A percentile compares a stretch with the other conserved stretches of the same genome.
These are phyloP conservation scores for Orussus abietinus DNA, from an alignment of 1,140 invertebrate species.

Conservation along the genomic window DNA sequence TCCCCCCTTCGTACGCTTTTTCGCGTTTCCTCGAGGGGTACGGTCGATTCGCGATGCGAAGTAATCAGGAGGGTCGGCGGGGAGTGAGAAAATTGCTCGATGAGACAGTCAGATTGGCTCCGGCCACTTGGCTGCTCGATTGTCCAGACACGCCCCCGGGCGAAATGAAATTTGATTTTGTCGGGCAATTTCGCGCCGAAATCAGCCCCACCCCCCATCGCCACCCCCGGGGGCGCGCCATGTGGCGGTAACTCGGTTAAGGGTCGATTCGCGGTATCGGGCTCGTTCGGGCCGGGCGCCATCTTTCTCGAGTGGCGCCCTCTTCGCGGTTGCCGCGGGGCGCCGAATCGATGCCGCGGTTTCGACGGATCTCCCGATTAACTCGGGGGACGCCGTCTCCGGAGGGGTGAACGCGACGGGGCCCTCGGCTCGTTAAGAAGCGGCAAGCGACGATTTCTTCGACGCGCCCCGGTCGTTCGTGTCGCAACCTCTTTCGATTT, in stretches of 20 bases:
- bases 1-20: too few relatives aligned
- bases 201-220: conserved; percentile 35
- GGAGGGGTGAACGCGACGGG: too few relatives aligned
- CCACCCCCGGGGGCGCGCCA: not conserved
- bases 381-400: too few relatives aligned
- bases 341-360: too few relatives aligned
- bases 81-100: conserved; percentile 47
- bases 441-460: too few relatives aligned
- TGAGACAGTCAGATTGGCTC: conserved; percentile 47
- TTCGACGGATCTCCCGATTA: too few relatives aligned
- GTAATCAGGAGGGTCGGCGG: conserved; percentile 48
- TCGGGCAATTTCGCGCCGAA: conserved; percentile 51
- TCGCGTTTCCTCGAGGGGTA: too few relatives aligned
- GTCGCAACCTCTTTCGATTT: too few relatives aligned
- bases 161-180: conserved; percentile 55
- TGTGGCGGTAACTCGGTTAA: conserved; percentile 42
- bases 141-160: conserved; percentile 50
- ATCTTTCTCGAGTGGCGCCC: conserved; percentile 28
- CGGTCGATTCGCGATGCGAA: too few relatives aligned
- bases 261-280: conserved; percentile 42
- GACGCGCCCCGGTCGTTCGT: too few relatives aligned
- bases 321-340: too few relatives aligned
- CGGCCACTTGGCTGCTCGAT: conserved; percentile 49
- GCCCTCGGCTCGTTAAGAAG: not conserved
- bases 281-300: conserved; percentile 37